Evolutionary conservation across 2,113 vertebrate genomes (phyloP).

Genomic region (Megatriorchis doriae): DNA sequence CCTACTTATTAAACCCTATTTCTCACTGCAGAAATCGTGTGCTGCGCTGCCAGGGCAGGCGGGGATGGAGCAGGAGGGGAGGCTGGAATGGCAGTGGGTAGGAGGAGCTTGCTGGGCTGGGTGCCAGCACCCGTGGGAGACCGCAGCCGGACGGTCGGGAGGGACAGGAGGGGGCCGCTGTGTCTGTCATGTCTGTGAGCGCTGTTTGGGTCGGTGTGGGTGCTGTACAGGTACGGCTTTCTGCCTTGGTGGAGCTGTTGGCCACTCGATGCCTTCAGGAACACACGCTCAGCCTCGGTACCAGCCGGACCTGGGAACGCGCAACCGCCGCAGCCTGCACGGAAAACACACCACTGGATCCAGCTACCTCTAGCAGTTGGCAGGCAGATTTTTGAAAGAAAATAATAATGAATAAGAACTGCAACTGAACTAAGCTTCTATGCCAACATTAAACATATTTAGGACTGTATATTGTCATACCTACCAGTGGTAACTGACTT

Average conservation of each 20-base stretch:
- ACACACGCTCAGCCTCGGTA: fast-evolving
- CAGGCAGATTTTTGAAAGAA: neutral
- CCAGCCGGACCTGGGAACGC: neutral
- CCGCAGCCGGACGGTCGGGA: fast-evolving
- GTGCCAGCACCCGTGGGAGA: neutral
- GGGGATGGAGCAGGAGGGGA: neutral
- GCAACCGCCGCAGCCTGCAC: fast-evolving
- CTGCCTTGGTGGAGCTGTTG: neutral
- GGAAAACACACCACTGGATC: neutral
- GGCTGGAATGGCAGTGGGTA: too few relatives aligned
- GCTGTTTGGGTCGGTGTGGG: neutral
- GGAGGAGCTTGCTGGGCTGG: neutral
- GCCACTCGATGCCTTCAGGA: neutral
- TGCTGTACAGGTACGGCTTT: neutral
- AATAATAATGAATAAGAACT: neutral
- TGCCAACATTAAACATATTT: neutral
- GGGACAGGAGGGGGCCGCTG: neutral
- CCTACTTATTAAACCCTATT: neutral
- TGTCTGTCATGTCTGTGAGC: fast-evolving
- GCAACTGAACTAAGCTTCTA: neutral
- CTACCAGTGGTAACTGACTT: neutral
- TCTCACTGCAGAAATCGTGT: too few relatives aligned
- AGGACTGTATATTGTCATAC: neutral
- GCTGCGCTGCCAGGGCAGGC: too few relatives aligned
- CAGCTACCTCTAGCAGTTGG: neutral